Evolutionary conservation across 2,888 invertebrate genomes (phyloP), one percentile per base, ranked within the genome.

Genomic region (Busseola fusca): DNA sequence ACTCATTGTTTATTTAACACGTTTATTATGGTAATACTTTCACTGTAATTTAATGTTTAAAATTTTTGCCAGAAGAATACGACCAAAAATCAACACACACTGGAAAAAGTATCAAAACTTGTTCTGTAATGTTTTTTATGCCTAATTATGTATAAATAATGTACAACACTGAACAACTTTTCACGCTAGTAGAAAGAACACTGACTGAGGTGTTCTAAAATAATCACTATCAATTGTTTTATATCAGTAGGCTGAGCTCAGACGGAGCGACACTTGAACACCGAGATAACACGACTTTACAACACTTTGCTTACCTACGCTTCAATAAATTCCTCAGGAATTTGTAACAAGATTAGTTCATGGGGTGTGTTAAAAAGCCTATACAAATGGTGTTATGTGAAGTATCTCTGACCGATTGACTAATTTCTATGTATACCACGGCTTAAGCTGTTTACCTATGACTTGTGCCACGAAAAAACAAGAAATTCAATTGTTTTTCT

Each of bases 191-290:
- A 82, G 71, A 74, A 76, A 78, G 74, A 80, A 58, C 74, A 84
- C 86, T 84, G 85, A 81, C 64, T 74, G 71, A 72, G 73, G 70
- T 82, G 67, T 81, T 85, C 72, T 78, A 77, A 80, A 67, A 75
- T 81, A 75, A 78, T 78, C 80, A 78, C 70, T 85, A 85, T 86
- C 85, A 86, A 78, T 83, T 86, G 79, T 80, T 80, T 83, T 79
- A 80, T 86, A 86, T 86, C 86, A 81, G 76, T 75, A 83, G 75
- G 84, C 64, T 64, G 63, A 50, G 59, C 25, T 25, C 74, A 78
- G 62, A 82, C 76, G 57, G 27, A 56, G 64, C 84, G 82, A 72
- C 75, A 67, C 64, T 74, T 54, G 18, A 58, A 60, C n/a, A 37
- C n/a, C 3, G 18, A 75, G 71, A 75, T 77, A 72, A 64, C 72